These are phyloP conservation scores for Bathynomus jamesi DNA, from an alignment of 1,140 invertebrate species.

Conservation along the genomic window DNA sequence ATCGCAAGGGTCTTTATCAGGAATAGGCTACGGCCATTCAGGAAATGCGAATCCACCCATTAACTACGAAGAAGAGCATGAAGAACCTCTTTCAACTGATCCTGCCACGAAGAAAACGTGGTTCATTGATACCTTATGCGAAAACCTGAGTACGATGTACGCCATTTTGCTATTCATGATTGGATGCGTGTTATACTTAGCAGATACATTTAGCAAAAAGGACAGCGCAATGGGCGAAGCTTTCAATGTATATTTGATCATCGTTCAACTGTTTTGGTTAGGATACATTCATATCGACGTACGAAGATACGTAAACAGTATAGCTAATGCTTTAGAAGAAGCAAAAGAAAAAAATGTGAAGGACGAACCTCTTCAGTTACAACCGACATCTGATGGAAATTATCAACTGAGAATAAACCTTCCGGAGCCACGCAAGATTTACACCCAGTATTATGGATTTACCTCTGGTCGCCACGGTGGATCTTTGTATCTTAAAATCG, in stretches of 20 bases:
- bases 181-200: conserved; percentile 55
- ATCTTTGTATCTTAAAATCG: conserved; percentile 64
- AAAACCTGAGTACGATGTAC: conserved; percentile 52
- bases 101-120: conserved; percentile 25
- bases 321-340: conserved; percentile 37
- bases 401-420: conserved; percentile 35
- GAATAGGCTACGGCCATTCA: neutral
- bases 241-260: conserved; percentile 54
- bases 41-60: neutral
- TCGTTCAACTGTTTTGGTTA: conserved; percentile 53
- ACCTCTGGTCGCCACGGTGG: conserved; percentile 53
- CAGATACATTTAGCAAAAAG: conserved; percentile 50
- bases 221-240: conserved; percentile 49
- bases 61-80: conserved; percentile 2
- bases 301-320: conserved; percentile 48
- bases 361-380: conserved; percentile 49
- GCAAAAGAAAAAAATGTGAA: conserved; percentile 28
- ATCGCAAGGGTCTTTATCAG: conserved; percentile 10
- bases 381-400: conserved; percentile 41
- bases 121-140: conserved; percentile 25
- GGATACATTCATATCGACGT: conserved; percentile 56
- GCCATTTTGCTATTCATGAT: conserved; percentile 57
- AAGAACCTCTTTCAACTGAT: conserved; percentile 17
- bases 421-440: conserved; percentile 27
- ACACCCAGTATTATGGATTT: conserved; percentile 40